These are phyloP conservation scores for Margarornis squamiger DNA, from an alignment of 2,797 vertebrate genomes.

Conservation along the genomic window DNA sequence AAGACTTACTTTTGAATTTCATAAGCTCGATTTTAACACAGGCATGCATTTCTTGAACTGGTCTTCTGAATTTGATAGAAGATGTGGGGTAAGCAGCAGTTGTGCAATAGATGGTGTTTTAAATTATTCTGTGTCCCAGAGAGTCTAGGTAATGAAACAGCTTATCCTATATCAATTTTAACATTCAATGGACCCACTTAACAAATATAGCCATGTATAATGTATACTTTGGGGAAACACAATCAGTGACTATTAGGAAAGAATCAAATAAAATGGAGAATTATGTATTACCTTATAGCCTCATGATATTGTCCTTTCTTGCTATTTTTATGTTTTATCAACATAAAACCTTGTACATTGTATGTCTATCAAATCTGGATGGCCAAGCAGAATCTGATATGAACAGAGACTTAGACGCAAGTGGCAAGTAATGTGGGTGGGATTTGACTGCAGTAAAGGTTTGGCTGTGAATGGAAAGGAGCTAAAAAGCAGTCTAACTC, in stretches of 20 bases:
- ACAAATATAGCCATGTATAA: rapidly evolving
- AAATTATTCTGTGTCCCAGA: not conserved
- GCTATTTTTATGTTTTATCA: not conserved
- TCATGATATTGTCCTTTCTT: not conserved
- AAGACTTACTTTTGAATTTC: not conserved
- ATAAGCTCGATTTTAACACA: not conserved
- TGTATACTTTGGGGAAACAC: not conserved
- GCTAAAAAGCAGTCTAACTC: not conserved
- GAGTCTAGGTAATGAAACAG: not conserved
- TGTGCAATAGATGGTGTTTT: not conserved
- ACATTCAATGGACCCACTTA: not conserved
- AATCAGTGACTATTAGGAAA: not conserved
- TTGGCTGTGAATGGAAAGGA: not conserved
- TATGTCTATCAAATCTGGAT: not conserved
- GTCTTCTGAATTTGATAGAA: not conserved
- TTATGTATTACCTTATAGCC: not conserved
- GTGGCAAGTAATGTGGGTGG: not conserved
- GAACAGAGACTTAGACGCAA: not conserved
- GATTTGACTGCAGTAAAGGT: not conserved
- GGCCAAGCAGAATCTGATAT: not conserved
- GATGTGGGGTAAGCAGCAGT: not conserved
- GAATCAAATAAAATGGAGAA: not conserved
- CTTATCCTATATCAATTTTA: not conserved
- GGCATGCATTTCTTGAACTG: not conserved
- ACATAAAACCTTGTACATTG: not conserved